These are phyloP conservation scores for Sarcophaga bullata DNA, from an alignment of 1,140 invertebrate species.

Conservation along the genomic window DNA sequence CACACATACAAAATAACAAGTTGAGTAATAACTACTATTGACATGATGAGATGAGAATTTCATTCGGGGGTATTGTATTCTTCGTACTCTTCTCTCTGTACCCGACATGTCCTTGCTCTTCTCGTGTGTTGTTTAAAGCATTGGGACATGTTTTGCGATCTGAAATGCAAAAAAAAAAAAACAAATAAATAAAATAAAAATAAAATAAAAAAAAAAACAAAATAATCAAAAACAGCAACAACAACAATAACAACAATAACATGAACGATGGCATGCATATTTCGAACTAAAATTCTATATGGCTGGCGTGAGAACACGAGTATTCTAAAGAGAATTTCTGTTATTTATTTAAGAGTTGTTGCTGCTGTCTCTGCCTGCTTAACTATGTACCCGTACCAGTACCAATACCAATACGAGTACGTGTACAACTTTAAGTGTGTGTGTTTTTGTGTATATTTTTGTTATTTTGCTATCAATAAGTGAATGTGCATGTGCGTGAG, in stretches of 20 bases:
- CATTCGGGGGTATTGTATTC: no score
- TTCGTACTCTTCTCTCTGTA: no score
- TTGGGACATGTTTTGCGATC: not conserved
- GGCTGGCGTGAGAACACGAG: not conserved
- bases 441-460: no score
- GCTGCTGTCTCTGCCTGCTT: not conserved
- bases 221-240: conserved; percentile 14
- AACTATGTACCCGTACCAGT: not conserved
- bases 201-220: not conserved
- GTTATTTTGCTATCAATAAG: not conserved
- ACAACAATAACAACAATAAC: not conserved
- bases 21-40: conserved; percentile 26
- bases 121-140: not conserved
- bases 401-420: no score
- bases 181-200: no score
- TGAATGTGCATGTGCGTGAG: not conserved
- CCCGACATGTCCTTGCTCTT: no score
- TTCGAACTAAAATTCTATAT: not conserved
- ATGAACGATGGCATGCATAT: no score
- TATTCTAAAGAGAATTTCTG: conserved; percentile 19
- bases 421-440: not conserved
- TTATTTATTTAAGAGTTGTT: conserved; percentile 25
- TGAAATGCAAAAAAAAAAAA: not conserved
- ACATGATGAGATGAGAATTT: conserved; percentile 16
- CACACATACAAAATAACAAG: not conserved